Evolutionary conservation across 2,797 vertebrate genomes (phyloP).

Genomic region (Helostoma temminkii): DNA sequence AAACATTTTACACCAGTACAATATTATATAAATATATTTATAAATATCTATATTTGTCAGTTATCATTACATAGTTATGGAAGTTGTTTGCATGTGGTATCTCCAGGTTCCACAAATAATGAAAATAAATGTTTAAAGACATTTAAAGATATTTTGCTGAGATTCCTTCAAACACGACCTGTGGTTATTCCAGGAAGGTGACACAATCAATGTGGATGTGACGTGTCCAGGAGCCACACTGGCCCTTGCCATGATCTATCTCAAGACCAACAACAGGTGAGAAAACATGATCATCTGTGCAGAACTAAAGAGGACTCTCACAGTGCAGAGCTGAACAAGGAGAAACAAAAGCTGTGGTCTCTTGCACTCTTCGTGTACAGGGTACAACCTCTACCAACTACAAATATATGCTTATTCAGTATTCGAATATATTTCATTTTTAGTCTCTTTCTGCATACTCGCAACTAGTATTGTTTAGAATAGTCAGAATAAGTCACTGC

Average conservation of each 20-base stretch:
- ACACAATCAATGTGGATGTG: constrained; percentile 98
- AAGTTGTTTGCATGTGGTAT: no score
- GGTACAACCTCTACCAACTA: no score
- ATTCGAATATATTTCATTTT: background rate
- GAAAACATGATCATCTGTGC: constrained; percentile 12
- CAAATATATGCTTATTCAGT: background rate
- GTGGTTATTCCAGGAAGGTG: constrained; percentile 88
- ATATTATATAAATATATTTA: no score
- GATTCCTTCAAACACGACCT: background rate
- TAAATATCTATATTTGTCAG: background rate
- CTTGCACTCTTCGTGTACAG: no score
- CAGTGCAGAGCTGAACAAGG: no score
- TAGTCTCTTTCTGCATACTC: background rate
- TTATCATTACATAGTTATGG: no score
- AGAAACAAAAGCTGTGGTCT: no score
- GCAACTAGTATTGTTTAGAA: background rate
- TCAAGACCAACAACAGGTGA: constrained; percentile 99
- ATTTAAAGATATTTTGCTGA: no score
- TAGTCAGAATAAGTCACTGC: background rate
- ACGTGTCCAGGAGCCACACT: constrained; percentile 97
- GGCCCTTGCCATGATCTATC: constrained; percentile 98
- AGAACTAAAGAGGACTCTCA: no score
- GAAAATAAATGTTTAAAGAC: no score
- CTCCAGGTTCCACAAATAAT: no score
- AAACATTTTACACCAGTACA: no score